Evolutionary conservation across 2,888 invertebrate species (phyloP), one percentile per base, ranked within the genome.

Genomic region (Temnothorax ravouxi): DNA sequence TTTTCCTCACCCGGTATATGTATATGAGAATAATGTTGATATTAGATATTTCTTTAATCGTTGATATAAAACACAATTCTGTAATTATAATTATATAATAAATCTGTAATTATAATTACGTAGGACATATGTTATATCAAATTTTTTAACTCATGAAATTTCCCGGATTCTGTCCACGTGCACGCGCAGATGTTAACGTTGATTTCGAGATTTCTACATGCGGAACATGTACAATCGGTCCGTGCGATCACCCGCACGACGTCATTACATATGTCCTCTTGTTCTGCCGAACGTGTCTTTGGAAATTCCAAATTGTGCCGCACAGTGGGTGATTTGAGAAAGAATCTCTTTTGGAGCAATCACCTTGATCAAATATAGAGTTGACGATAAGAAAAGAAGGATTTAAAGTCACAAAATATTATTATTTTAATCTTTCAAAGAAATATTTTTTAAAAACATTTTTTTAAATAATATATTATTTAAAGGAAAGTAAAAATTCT

Each of bases 161-260:
- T 62, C 3, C 9, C 21, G 41, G 2, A 81, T 75, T 81, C 29
- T n/a, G 2, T 76, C 47, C 74, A 72, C 74, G 79, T 61, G 11
- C 25, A 50, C 6, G 2, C 59, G 59, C 47, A 59, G 8, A 79
- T 59, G 79, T 79, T 59, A 79, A 79, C 47, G 29, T 79, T 21
- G 21, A 21, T 71, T 71, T 59, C 5, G 21, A 34, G 21, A 25
- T 79, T 71, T 59, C 18, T 59, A 79, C 38, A 79, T 59, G 74
- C 74, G 38, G 9, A 25, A 47, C 79, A 47, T 47, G 74, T 79
- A 25, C 25, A 29, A 79, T 86, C 84, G 38, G 25, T 64, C 69
- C 61, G 38, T 54, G 76, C 38, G 54, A 85, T 86, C 74, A 59
- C 62, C 25, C 59, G 29, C 80, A 62, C 50, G 69, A 54, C 18